Evolutionary conservation across 2,113 vertebrate species (phyloP).

Genomic region (Upupa epops): DNA sequence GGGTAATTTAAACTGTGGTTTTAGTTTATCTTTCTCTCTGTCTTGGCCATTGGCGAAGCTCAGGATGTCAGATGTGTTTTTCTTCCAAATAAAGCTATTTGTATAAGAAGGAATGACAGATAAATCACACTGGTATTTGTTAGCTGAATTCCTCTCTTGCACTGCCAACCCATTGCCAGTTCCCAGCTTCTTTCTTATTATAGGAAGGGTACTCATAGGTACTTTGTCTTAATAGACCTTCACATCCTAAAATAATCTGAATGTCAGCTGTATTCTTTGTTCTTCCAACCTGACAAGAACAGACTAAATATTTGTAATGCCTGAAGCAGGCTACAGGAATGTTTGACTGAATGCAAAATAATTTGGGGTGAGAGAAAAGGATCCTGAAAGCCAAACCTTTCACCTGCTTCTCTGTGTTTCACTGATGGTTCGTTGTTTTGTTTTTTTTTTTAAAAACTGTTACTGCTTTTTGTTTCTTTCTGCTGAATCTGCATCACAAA

Average conservation of each 20-base stretch:
- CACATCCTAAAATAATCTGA: background rate
- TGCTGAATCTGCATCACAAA: background rate
- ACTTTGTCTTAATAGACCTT: background rate
- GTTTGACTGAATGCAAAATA: background rate
- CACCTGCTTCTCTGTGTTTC: background rate
- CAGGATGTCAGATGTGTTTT: background rate
- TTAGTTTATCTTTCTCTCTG: background rate
- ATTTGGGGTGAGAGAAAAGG: background rate
- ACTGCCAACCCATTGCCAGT: conserved; percentile 33
- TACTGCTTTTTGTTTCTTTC: background rate
- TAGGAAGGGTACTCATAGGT: background rate
- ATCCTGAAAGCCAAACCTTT: background rate
- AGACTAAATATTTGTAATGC: background rate
- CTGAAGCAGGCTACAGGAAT: background rate
- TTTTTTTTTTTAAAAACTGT: too few species aligned
- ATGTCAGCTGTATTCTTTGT: background rate
- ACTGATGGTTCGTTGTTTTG: background rate
- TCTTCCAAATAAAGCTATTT: background rate
- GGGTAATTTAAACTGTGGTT: background rate
- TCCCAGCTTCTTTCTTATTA: background rate
- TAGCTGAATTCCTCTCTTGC: conserved; percentile 62
- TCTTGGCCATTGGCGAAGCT: background rate
- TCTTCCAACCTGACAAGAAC: background rate
- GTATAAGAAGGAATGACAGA: conserved; percentile 33
- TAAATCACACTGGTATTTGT: conserved; percentile 57